phyloP scores from a whole-genome alignment of 2,113 vertebrate genomes.

The Melospiza melodia region DNA sequence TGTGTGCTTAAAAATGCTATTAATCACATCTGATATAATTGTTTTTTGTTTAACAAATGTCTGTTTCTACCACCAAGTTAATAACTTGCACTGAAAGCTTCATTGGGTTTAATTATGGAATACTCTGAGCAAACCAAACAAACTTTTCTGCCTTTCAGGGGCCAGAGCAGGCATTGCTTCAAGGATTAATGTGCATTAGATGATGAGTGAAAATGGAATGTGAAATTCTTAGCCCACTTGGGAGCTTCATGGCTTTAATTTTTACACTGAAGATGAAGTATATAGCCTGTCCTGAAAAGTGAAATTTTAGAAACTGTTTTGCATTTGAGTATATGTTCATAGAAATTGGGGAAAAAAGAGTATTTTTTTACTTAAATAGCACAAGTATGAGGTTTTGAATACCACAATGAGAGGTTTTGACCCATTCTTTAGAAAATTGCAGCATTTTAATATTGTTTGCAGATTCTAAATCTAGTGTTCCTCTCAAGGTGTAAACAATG shows the following conservation, averaged over 20 bases:
- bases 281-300: not conserved
- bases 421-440: not conserved
- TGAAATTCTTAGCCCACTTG: not conserved
- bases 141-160: not conserved
- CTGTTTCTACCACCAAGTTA: not conserved
- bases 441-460: not conserved
- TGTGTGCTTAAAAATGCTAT: not conserved
- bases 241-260: not conserved
- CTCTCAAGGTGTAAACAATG: not conserved
- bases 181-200: not conserved
- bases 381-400: not conserved
- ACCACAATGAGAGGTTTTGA: not conserved
- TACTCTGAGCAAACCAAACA: not conserved
- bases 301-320: not conserved
- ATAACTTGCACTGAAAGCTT: slow-evolving; percentile 20
- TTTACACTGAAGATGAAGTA: not conserved
- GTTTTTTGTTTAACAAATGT: not conserved
- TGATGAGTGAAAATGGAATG: not conserved
- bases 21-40: not conserved
- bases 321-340: not conserved
- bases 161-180: not conserved
- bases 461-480: not conserved
- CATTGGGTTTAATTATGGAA: slow-evolving; percentile 16
- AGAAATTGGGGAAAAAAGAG: not conserved
- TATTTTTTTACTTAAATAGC: not conserved